Evolutionary conservation across 2,113 vertebrate species (phyloP).

Genomic region (Colinus virginianus): DNA sequence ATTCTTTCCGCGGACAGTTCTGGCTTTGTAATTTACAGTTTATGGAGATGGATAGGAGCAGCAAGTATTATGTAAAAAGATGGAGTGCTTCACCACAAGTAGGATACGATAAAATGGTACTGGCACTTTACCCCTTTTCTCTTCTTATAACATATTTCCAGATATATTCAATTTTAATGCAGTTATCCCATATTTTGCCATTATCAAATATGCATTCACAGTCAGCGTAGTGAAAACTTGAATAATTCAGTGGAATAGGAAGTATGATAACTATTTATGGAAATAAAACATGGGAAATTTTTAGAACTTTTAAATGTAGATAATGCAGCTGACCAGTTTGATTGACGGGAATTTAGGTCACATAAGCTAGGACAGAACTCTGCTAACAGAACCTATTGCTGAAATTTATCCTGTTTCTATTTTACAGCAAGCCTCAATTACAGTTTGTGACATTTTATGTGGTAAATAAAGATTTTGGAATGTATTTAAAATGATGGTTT

Average conservation of each 20-base stretch:
- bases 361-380: not conserved
- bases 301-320: not conserved
- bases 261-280: not conserved
- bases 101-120: not conserved
- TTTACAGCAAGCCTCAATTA: not conserved
- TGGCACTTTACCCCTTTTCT: not conserved
- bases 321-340: not conserved
- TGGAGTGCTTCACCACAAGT: not conserved
- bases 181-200: not conserved
- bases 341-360: not conserved
- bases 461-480: not conserved
- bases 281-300: not conserved
- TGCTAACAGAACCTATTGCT: not conserved
- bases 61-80: not conserved
- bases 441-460: not conserved
- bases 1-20: not conserved
- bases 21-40: not conserved
- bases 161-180: not conserved
- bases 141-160: accelerated
- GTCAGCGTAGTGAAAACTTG: not conserved
- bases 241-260: not conserved
- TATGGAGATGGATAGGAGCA: not conserved
- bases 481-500: not conserved
- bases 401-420: not conserved
- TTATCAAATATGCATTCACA: not conserved